Conservation (phyloP, 2,888 invertebrate species). For the Eurois occulta region DNA sequence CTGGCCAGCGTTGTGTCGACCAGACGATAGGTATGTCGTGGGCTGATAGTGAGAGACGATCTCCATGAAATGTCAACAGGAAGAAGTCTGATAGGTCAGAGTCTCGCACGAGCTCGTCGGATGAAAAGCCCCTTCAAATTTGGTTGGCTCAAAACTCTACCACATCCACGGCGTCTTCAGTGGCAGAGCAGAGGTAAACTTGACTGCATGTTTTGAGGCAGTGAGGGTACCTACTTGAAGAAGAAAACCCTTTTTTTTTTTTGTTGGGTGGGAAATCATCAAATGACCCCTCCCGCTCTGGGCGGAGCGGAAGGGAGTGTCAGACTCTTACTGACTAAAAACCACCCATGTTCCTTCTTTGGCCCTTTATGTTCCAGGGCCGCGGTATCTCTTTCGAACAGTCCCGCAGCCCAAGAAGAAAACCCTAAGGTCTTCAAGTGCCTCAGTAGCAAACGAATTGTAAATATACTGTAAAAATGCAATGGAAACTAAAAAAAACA, state of each 20-base stretch:
- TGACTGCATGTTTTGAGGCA: neutral
- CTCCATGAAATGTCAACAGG: neutral
- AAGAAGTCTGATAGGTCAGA: neutral
- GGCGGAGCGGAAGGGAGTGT: too few species aligned
- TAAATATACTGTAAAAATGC: neutral
- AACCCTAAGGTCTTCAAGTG: neutral
- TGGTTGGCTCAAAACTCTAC: neutral
- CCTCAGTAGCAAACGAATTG: neutral
- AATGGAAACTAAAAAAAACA: too few species aligned
- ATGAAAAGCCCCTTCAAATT: neutral
- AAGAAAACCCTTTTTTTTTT: too few species aligned
- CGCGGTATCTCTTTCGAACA: too few species aligned
- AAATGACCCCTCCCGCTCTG: too few species aligned
- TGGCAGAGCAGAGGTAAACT: neutral
- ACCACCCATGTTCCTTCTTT: too few species aligned
- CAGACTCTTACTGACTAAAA: too few species aligned
- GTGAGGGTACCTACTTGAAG: neutral
- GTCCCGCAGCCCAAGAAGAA: too few species aligned
- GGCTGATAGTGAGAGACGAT: too few species aligned
- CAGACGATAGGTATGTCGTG: too few species aligned
- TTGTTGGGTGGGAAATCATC: too few species aligned
- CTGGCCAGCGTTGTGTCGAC: neutral
- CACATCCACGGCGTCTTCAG: neutral
- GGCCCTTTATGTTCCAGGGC: too few species aligned
- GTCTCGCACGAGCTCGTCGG: neutral